Base-by-base conservation (phyloP, 2,797 vertebrate species). In the Muscicapa comitata region DNA sequence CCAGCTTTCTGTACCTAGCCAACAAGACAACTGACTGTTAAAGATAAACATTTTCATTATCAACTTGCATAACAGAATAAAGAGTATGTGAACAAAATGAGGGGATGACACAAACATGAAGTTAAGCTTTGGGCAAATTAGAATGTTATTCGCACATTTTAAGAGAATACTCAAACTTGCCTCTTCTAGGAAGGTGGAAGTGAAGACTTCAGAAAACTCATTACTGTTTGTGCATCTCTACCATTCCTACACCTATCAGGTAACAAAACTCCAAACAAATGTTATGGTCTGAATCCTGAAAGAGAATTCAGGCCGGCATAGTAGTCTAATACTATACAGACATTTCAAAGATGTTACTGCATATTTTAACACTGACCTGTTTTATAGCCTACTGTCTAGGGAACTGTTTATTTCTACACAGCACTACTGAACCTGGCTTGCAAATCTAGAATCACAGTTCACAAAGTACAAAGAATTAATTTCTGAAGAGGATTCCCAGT, bases 311-410 rank as follows among this genome's bases (percentile, higher is more conserved):
- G 37, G 33, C 51, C 85, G 71, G 33, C 57, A 47, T 19, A 77
- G 50, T 31, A 94, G 66, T 55, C 79, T 48, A 88, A 76, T 61
- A 35, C 29, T 84, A 51, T 16, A 73, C 9, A 88, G 86, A 25
- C 67, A 82, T 82, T 87, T 86, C 48, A 95, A 95, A 94, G 86
- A 92, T 65, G 45, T 84, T 88, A 67, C 53, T 81, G 71, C 90
- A 86, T 94, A 95, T 90, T 92, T 95, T 92, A 93, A 92, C 71
- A 37, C 92, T 95, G 93, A 95, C 88, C 86, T 94, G 58, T 86
- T 96, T 95, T 81, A 95, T 53, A 75, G 74, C 24, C 67, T 87
- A 35, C 83, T 89, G 71, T 95, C 90, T 73, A 84, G 88, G 83
- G 80, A 96, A 90, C 80, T 72, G 76, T 73, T 93, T 81, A 84